These are phyloP conservation scores for Hylaeus anthracinus DNA, from an alignment of 1,140 invertebrate genomes.

Conservation along the genomic window DNA sequence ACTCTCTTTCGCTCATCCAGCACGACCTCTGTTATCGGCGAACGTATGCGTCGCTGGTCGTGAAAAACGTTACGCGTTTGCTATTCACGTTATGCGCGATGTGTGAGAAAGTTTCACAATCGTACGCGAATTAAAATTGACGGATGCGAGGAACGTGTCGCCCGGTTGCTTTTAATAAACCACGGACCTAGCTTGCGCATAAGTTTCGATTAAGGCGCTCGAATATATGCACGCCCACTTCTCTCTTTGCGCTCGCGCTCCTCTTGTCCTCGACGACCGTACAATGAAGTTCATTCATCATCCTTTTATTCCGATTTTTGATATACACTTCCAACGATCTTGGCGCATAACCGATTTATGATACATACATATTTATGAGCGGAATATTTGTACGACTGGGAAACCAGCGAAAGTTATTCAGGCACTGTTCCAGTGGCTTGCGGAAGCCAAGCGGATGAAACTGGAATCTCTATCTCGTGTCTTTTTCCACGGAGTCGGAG, in stretches of 20 bases:
- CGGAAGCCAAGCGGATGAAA: conserved; percentile 22
- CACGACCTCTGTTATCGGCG: not conserved
- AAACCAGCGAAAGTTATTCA: conserved; percentile 12
- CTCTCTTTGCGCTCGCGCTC: not conserved
- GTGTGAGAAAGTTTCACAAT: conserved; percentile 3
- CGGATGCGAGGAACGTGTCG: not conserved
- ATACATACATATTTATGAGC: conserved; percentile 29
- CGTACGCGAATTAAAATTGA: conserved; percentile 13
- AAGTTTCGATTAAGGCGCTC: conserved; percentile 6
- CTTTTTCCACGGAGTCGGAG: not conserved
- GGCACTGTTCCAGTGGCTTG: conserved; percentile 22
- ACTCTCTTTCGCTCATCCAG: not conserved
- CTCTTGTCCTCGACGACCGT: not conserved
- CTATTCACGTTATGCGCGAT: not conserved
- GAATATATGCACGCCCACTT: not conserved
- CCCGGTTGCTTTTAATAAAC: conserved; percentile 41
- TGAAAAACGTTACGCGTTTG: not conserved
- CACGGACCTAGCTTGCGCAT: not conserved
- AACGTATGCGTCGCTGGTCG: no score
- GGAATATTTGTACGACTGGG: conserved; percentile 9
- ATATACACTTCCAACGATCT: conserved; percentile 6
- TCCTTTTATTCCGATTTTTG: conserved; percentile 11
- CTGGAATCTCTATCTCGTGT: not conserved
- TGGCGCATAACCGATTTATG: conserved; percentile 23
- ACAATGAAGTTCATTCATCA: conserved; percentile 25